Evolutionary conservation across 2,113 vertebrate genomes (phyloP), one percentile per base, ranked within the genome.

Genomic region (Barnardius zonarius): DNA sequence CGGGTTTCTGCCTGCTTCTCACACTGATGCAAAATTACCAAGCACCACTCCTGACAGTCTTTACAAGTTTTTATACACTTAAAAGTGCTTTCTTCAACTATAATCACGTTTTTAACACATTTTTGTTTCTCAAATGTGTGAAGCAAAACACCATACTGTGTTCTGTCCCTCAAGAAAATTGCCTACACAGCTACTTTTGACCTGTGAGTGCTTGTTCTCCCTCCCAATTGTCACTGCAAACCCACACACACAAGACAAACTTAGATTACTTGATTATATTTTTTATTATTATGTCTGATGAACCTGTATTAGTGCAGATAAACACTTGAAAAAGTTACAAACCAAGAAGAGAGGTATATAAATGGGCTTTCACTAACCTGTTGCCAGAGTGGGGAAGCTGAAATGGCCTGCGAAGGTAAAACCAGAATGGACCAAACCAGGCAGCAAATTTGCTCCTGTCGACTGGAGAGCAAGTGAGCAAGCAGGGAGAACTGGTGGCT

Each of bases 291-390:
- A 93, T 0, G 5, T 48, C 88, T 90, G 70, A 37, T 74, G 37
- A 54, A 78, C 48, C 33, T 48, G 22, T 44, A 48, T 37, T n/a
- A 73, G 39, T 28, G 20, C 39, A 67, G n/a, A 63, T 12, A 87
- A 86, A 82, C n/a, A 33, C 31, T 39, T 5, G 6, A 43, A 91
- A 91, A 88, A 87, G 28, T 39, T 43, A 84, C 5, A 48, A 37
- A 76, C 3, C 4, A 2, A 83, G 43, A 85, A 91, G 20, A 75
- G 37, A 79, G 19, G n/a, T n/a, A 37, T 30, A 66, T 30, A 69
- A 88, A 73, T 25, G 48, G 20, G 13, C 54, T 96, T 82, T 87
- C 74, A 95, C 95, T 96, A 83, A 97, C 92, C 95, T 96, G 93
- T 74, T 1, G 31, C 77, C 86, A 84, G 74, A 31, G 25, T 39